Conservation (phyloP, 2,888 invertebrate species). For the Epiblema foenella region DNA sequence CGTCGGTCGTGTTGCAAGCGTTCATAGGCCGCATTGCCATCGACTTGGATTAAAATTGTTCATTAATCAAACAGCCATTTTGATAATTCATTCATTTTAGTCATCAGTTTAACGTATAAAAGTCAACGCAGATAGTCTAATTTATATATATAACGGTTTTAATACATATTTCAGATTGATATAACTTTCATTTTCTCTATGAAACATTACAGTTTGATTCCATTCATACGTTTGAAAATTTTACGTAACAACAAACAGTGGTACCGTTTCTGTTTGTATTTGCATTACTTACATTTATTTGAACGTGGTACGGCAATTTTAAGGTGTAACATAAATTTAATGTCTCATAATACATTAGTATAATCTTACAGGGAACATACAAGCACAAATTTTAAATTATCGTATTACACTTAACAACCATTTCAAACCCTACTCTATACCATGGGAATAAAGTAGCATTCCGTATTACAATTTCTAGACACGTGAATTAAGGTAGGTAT, state of each 20-base stretch:
- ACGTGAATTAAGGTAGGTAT: not conserved
- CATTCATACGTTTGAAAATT: too few relatives aligned
- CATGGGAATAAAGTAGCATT: not conserved
- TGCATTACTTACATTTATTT: not conserved
- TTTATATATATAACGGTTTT: too few relatives aligned
- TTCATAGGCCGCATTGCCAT: too few relatives aligned
- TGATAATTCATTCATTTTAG: too few relatives aligned
- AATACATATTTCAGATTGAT: too few relatives aligned
- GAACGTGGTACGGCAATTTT: not conserved
- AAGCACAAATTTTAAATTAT: not conserved
- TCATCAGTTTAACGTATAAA: too few relatives aligned
- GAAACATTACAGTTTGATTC: too few relatives aligned
- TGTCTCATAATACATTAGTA: constrained; percentile 10
- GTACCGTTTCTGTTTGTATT: not conserved
- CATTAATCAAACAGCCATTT: too few relatives aligned
- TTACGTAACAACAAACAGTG: not conserved
- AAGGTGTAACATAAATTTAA: constrained; percentile 6
- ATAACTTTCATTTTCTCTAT: too few relatives aligned
- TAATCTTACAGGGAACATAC: constrained; percentile 19
- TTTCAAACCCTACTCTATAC: not conserved
- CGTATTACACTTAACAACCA: not conserved
- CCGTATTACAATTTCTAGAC: not conserved
- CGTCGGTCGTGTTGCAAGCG: too few relatives aligned
- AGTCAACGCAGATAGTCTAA: too few relatives aligned
- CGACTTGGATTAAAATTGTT: too few relatives aligned